Evolutionary conservation across 1,140 invertebrate genomes (phyloP), one percentile per base, ranked within the genome.

Genomic region (Copidosoma floridanum): DNA sequence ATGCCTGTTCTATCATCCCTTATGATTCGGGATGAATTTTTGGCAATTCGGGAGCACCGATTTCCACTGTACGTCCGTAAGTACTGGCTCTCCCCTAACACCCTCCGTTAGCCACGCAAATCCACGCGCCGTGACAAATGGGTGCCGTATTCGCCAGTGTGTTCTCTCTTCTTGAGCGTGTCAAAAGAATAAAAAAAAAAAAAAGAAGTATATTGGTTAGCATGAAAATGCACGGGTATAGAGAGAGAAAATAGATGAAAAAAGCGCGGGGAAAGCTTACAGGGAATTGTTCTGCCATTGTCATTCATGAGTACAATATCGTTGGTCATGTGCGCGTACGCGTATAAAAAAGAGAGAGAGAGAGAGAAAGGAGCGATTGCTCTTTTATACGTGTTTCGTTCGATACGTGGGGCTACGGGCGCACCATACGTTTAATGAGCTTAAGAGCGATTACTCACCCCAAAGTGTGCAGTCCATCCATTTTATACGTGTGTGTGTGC

Each of bases 371-470:
- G 8, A 6, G 32, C 21, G 18, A 48, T 4, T 53, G 27, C 37
- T 5, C 37, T 48, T 44, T 40, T 35, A 57, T n/a, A n/a, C n/a
- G n/a, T n/a, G n/a, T 32, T 29, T 38, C n/a, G 29, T 8, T 6
- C 29, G 29, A 12, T 12, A n/a, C n/a, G n/a, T n/a, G n/a, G n/a
- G n/a, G n/a, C n/a, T 46, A 44, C 26, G 58, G 48, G 48, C 32
- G 48, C 47, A 43, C 29, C 12, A 32, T n/a, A 32, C 29, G 29
- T 43, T 51, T 52, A 57, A 55, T 64, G 46, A 56, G 53, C n/a
- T 67, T 70, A 70, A 69, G 65, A n/a, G n/a, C 53, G 67, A 61
- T 70, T 66, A 68, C 61, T 71, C 63, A 70, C 44, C 60, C 65
- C 48, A 1, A 24, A n/a, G n/a, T n/a, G n/a, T n/a, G n/a, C n/a